Evolutionary conservation across 1,140 invertebrate genomes (phyloP), one percentile per base, ranked within the genome.

Genomic region (Caenorhabditis briggsae): DNA sequence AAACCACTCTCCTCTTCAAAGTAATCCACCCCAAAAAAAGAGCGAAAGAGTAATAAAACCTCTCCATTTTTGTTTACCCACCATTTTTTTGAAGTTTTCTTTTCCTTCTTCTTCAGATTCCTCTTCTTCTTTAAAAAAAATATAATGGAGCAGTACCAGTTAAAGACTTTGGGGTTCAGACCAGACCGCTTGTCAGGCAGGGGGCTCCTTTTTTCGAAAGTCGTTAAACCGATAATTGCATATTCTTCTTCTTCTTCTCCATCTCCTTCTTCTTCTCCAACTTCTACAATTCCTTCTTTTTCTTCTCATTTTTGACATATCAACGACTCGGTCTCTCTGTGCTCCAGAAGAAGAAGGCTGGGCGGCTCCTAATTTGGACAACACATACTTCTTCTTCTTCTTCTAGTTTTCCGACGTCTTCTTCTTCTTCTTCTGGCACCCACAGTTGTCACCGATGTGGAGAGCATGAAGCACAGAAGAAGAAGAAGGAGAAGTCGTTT

Each of bases 151-250:
- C 20, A 58, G 50, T 12, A 53, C 11, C 16, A 5, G 50, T 53
- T 12, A 18, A 53, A 18, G 9, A 12, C 16, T 58, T 7, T 14
- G 56, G 12, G 56, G 56, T 33, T 33, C 33, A 33, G 33, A 33
- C 33, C 33, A 33, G 33, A 11, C 50, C 50, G 50, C 5, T 9
- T 11, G 50, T 11, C 50, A 14, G 0, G 5, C 11, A 53, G 9
- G 50, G 50, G 16, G 50, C 12, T 53, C 16, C 6, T 11, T 11
- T 14, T 33, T 23, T 65, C 33, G 25, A 11, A 65, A 65, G 70
- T 78, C 70, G 70, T 78, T 78, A 78, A 78, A 46, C 46, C 18
- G 70, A 78, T 78, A 78, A 78, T 78, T 78, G 70, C 70, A 78
- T 78, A 78, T 78, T 78, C 9, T 50, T 23, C 46, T n/a, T 9